Evolutionary conservation across 2,113 vertebrate species (phyloP).

Genomic region (Pithys albifrons): DNA sequence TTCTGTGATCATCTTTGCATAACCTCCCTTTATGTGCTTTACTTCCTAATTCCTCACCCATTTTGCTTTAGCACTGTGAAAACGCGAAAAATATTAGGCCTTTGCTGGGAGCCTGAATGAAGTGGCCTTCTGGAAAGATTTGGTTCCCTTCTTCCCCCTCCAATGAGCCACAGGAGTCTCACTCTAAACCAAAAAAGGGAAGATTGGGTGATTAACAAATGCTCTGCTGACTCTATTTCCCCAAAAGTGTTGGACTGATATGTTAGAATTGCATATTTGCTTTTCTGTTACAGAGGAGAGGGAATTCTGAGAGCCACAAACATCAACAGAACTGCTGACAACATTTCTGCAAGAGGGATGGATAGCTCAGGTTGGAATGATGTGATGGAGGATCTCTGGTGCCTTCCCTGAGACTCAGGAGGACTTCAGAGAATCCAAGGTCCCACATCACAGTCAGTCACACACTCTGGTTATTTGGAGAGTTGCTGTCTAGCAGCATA

Average conservation of each 20-base stretch:
- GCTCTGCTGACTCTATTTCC: fast-evolving
- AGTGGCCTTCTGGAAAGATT: background rate
- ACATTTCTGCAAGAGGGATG: background rate
- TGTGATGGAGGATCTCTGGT: background rate
- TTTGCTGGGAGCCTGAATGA: background rate
- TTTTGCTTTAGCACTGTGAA: background rate
- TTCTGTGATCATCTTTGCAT: background rate
- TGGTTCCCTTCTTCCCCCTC: background rate
- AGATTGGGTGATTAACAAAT: background rate
- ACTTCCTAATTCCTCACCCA: background rate
- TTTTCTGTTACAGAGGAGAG: background rate
- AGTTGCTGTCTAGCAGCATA: background rate
- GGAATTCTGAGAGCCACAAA: background rate
- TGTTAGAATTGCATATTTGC: background rate
- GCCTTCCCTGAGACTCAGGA: background rate
- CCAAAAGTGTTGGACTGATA: background rate
- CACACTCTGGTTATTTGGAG: background rate
- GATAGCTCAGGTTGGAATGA: background rate
- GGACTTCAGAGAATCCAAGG: background rate
- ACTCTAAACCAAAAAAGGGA: background rate
- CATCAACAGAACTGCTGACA: background rate
- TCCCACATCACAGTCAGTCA: background rate
- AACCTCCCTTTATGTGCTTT: background rate
- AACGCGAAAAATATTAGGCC: background rate
- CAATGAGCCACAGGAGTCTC: background rate